Conservation (phyloP, 2,113 vertebrate species). For the Hyperoodon ampullatus region DNA sequence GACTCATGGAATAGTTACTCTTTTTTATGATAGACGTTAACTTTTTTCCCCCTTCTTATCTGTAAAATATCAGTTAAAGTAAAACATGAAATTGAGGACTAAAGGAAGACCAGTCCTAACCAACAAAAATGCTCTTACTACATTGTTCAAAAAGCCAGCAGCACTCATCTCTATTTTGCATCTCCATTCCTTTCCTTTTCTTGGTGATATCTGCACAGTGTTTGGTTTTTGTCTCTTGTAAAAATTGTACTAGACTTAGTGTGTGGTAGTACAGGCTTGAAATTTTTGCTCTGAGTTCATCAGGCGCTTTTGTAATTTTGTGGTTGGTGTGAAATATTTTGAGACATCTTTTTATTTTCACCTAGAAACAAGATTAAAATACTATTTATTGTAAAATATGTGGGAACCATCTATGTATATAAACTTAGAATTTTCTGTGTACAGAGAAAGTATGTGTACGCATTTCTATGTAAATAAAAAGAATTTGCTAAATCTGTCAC, state of each 20-base stretch:
- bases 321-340: slow-evolving; percentile 84
- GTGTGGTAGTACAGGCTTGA: slow-evolving; percentile 78
- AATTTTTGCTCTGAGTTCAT: slow-evolving; percentile 81
- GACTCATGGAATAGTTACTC: background rate
- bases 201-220: slow-evolving; percentile 68
- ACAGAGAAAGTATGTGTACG: slow-evolving; percentile 83
- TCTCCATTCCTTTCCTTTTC: slow-evolving; percentile 72
- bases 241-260: slow-evolving; percentile 76
- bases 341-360: slow-evolving; percentile 84
- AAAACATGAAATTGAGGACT: slow-evolving; percentile 9
- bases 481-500: slow-evolving; percentile 87
- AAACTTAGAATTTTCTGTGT: slow-evolving; percentile 83
- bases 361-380: slow-evolving; percentile 82
- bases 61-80: slow-evolving; percentile 56
- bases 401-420: slow-evolving; percentile 85
- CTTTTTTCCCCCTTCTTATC: background rate
- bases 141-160: background rate
- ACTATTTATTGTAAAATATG: slow-evolving; percentile 84
- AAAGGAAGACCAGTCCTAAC: slow-evolving; percentile 27
- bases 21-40: background rate
- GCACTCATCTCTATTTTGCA: slow-evolving; percentile 60
- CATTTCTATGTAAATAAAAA: slow-evolving; percentile 90
- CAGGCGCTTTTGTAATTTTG: slow-evolving; percentile 84
- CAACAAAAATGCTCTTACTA: slow-evolving; percentile 17
- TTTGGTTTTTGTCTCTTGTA: slow-evolving; percentile 83